A percentile compares a stretch with the other conserved stretches of the same genome.
Conservation (phyloP, 2,888 invertebrate species). For the Ennomos quercinarius region DNA sequence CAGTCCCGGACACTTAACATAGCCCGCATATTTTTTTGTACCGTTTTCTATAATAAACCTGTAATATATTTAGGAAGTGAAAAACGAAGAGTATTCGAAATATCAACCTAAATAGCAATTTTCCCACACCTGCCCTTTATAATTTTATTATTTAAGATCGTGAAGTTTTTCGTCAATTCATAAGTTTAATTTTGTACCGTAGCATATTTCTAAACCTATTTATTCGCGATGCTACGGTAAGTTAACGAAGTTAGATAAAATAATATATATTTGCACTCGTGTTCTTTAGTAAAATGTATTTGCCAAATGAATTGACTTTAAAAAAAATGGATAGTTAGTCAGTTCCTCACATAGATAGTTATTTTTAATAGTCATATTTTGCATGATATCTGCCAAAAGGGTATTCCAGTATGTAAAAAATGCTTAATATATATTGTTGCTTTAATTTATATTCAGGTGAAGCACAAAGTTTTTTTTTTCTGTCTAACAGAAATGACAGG, state of each 20-base stretch:
- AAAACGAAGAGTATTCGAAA: not conserved
- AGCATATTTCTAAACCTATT: constrained; percentile 42
- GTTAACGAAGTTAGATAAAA: constrained; percentile 29
- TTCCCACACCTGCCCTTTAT: constrained; percentile 22
- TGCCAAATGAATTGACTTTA: constrained; percentile 61
- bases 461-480: constrained; percentile 59
- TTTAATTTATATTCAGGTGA: constrained; percentile 40
- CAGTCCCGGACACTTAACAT: not conserved
- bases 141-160: constrained; percentile 23
- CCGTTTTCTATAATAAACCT: no score
- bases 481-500: constrained; percentile 45
- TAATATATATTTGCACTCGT: constrained; percentile 45
- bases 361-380: constrained; percentile 42
- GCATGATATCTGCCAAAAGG: constrained; percentile 40
- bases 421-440: constrained; percentile 22
- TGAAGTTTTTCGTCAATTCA: constrained; percentile 64
- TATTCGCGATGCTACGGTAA: constrained; percentile 43
- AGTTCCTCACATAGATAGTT: constrained; percentile 49
- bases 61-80: not conserved
- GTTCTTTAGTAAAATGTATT: constrained; percentile 55
- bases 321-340: constrained; percentile 40
- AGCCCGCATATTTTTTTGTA: not conserved
- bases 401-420: constrained; percentile 30
- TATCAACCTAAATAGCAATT: not conserved
- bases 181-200: constrained; percentile 59